Evolutionary conservation across 1,140 invertebrate species (phyloP), one percentile per base, ranked within the genome.

Genomic region (Drosophila murphyi): DNA sequence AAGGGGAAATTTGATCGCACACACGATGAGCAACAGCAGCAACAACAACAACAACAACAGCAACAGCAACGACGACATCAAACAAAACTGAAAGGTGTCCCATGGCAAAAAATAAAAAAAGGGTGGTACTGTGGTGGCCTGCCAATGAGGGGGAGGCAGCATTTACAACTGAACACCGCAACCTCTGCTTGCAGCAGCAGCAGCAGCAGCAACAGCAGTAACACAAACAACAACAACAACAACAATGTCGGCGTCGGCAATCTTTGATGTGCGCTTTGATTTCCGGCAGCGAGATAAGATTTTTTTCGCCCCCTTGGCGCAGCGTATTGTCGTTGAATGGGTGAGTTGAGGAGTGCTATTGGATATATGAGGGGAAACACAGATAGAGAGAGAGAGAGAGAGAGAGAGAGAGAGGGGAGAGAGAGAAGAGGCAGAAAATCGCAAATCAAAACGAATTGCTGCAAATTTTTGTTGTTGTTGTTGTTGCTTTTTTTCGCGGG

Each of bases 231-330:
- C 47, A 37, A 41, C 52, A 12, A 45, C 60, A 31, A 28, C 57
- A 56, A 71, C 77, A 20, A 39, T 48, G 81, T 64, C 79, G 72
- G 78, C 59, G 61, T 69, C 80, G 80, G 80, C 72, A 52, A 76
- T 74, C 88, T 91, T 91, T 91, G 88, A 91, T 85, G 88, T 91
- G 72, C 78, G 76, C 88, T 91, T 91, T 91, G 88, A 91, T 91
- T 91, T 91, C 88, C 88, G 88, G 88, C 88, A 83, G 83, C 70
- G 65, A 88, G 88, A 91, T 91, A 91, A 91, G 88, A 91, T 88
- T 91, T 71, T 77, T 70, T 71, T 48, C 57, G 20, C 56, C 34
- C 32, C 43, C 10, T 20, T 60, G 39, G 62, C 47, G 37, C 65
- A 48, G 51, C 29, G 51, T 32, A 5, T 34, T 29, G 3, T 60